Percentiles rank a stretch among this genome's conserved stretches.
Evolutionary conservation across 2,113 vertebrate species (phyloP).

Genomic region (Xenopus tropicalis): UCB_Xtro_10.0 CM004445.2:17857501-17858000

Average conservation of each 20-base stretch:
- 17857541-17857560: neutral
- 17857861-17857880: no score
- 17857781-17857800: slow-evolving; percentile 4
- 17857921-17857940: no score
- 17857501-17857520: slow-evolving; percentile 27
- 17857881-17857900: no score
- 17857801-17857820: no score
- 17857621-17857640: slow-evolving; percentile 41
- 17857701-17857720: slow-evolving; percentile 15
- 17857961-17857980: no score
- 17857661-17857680: slow-evolving; percentile 33
- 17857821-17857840: neutral
- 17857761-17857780: slow-evolving; percentile 21
- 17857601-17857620: slow-evolving; percentile 27
- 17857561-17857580: neutral
- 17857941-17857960: no score
- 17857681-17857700: slow-evolving; percentile 10
- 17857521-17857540: neutral
- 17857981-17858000: no score
- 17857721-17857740: slow-evolving; percentile 7
- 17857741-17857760: slow-evolving; percentile 11
- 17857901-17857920: no score
- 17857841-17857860: neutral
- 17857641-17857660: slow-evolving; percentile 36
- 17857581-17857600: slow-evolving; percentile 34